phyloP scores from a whole-genome alignment of 2,888 invertebrate species.

The Rhingia campestris region DNA sequence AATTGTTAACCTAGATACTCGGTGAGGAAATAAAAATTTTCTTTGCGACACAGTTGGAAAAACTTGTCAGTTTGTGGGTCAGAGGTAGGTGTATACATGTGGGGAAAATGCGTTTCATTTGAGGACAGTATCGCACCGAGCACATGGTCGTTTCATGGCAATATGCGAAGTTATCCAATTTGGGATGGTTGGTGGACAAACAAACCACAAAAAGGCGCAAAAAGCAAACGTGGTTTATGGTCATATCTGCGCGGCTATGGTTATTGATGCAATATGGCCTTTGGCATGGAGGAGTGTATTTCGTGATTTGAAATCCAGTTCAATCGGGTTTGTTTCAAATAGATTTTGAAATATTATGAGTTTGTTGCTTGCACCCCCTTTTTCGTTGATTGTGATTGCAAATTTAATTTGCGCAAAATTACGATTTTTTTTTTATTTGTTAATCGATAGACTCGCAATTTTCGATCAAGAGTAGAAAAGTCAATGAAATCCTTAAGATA shows the following conservation, averaged over 20 bases:
- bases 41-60: conserved; percentile 31
- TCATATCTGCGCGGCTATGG: conserved; percentile 31
- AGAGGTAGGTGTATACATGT: conserved; percentile 11
- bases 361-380: neutral
- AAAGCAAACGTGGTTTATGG: conserved; percentile 25
- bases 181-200: conserved; percentile 1
- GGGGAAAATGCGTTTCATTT: conserved; percentile 44
- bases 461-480: too few species aligned
- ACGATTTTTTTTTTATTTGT: too few species aligned
- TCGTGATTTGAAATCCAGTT: conserved; percentile 1
- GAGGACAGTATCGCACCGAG: neutral
- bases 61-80: conserved; percentile 62
- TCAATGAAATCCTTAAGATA: too few species aligned
- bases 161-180: conserved; percentile 13
- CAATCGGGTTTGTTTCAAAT: neutral
- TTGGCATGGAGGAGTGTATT: conserved; percentile 11
- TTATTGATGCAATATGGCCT: conserved; percentile 4
- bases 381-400: too few species aligned
- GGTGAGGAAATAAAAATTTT: conserved; percentile 2
- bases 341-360: neutral
- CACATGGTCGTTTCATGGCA: conserved; percentile 22
- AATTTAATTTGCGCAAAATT: too few species aligned
- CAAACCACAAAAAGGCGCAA: too few species aligned
- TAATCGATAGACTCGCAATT: too few species aligned
- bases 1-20: conserved; percentile 7